Conservation (phyloP, 2,797 vertebrate species). For the Trematomus bernacchii region DNA sequence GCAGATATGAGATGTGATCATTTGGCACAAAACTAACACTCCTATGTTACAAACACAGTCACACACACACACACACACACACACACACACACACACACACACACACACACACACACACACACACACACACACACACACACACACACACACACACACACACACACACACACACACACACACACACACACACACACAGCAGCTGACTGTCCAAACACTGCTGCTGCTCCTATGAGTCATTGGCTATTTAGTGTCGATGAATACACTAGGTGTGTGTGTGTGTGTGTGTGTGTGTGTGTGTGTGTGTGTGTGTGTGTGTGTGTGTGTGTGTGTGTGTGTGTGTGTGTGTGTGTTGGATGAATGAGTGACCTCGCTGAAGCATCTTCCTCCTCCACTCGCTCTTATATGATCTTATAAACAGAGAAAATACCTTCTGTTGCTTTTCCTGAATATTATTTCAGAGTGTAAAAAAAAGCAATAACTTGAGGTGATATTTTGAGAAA, state of each 20-base stretch:
- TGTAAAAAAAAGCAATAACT: too few species aligned
- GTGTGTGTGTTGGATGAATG: slow-evolving; percentile 43
- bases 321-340: slow-evolving; percentile 43
- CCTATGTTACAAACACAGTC: not conserved
- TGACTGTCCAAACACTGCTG: slow-evolving; percentile 55
- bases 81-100: slow-evolving; percentile 5
- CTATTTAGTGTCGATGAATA: slow-evolving; percentile 42
- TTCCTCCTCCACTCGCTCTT: slow-evolving; percentile 43
- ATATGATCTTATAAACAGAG: slow-evolving; percentile 40
- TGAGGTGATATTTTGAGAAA: too few species aligned
- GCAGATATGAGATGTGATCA: slow-evolving; percentile 23
- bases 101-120: slow-evolving; percentile 7
- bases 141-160: too few species aligned
- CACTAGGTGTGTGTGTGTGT: slow-evolving; percentile 53
- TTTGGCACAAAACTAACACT: slow-evolving; percentile 40
- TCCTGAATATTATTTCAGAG: not conserved
- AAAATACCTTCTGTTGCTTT: slow-evolving; percentile 36
- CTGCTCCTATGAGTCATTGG: slow-evolving; percentile 62
- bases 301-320: slow-evolving; percentile 30
- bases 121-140: slow-evolving; percentile 1
- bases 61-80: not conserved
- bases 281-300: slow-evolving; percentile 9
- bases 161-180: not conserved
- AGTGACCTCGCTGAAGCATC: slow-evolving; percentile 50
- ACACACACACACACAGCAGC: slow-evolving; percentile 29